Evolutionary conservation across 2,888 invertebrate species (phyloP).

Genomic region (Syrista parreyssii): DNA sequence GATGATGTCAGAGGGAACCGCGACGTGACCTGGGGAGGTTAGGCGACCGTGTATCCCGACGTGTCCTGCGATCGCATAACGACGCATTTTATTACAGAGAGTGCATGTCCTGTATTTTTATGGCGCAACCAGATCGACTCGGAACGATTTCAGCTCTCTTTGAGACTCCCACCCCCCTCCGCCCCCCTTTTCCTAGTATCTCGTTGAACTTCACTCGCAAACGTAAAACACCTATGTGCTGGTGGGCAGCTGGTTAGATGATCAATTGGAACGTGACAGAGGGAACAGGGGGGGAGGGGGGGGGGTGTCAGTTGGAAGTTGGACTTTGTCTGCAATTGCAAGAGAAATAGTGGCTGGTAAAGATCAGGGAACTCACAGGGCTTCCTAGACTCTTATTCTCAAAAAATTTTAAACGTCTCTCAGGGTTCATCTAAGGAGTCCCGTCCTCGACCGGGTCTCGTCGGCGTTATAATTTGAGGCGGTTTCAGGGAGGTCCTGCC

Average conservation of each 20-base stretch:
- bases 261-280: background rate
- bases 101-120: conserved; percentile 7
- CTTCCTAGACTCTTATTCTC: background rate
- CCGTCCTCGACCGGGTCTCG: conserved; percentile 39
- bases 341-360: background rate
- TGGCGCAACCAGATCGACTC: conserved; percentile 6
- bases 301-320: background rate
- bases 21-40: conserved; percentile 4
- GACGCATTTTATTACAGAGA: conserved; percentile 3
- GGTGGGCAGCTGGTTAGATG: background rate
- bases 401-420: conserved; percentile 48
- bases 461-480: conserved; percentile 65
- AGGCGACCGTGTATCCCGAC: conserved; percentile 3
- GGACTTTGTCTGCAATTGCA: background rate
- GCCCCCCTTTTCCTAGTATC: background rate
- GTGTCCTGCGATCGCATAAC: conserved; percentile 6
- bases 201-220: background rate
- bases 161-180: background rate
- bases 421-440: conserved; percentile 53
- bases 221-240: background rate
- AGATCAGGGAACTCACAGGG: background rate
- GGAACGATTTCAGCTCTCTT: background rate
- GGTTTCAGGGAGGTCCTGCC: conserved; percentile 65
- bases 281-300: background rate
- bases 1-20: background rate